Evolutionary conservation across 2,113 vertebrate genomes (phyloP).

Genomic region (Dasyprocta punctata): DNA sequence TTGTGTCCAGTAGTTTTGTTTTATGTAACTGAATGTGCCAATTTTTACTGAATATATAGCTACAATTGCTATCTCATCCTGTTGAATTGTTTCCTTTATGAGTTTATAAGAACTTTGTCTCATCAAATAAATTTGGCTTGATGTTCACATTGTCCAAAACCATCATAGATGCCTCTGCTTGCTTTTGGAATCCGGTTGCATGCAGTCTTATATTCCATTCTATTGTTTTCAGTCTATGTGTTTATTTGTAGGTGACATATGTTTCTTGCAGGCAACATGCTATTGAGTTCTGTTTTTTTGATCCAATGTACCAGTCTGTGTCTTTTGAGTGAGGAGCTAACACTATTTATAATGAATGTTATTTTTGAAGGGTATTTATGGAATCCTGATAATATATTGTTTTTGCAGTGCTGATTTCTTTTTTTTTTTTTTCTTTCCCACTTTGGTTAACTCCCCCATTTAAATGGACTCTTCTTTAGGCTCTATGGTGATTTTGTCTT

Average conservation of each 20-base stretch:
- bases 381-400: neutral
- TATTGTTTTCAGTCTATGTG: neutral
- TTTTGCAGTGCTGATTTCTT: neutral
- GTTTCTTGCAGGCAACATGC: neutral
- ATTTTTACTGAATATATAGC: too few species aligned
- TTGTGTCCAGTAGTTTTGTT: neutral
- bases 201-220: neutral
- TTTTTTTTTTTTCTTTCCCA: neutral
- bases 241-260: too few species aligned
- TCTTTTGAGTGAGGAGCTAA: neutral
- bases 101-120: neutral
- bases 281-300: neutral
- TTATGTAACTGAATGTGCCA: neutral
- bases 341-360: neutral
- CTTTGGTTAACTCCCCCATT: neutral
- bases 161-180: neutral
- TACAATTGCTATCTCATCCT: neutral
- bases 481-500: neutral
- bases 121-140: neutral
- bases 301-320: too few species aligned
- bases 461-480: neutral
- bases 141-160: neutral
- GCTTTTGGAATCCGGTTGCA: neutral
- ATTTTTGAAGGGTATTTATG: neutral
- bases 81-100: neutral